Evolutionary conservation across 2,888 invertebrate genomes (phyloP), one percentile per base, ranked within the genome.

Genomic region (Drosophila borborema): DNA sequence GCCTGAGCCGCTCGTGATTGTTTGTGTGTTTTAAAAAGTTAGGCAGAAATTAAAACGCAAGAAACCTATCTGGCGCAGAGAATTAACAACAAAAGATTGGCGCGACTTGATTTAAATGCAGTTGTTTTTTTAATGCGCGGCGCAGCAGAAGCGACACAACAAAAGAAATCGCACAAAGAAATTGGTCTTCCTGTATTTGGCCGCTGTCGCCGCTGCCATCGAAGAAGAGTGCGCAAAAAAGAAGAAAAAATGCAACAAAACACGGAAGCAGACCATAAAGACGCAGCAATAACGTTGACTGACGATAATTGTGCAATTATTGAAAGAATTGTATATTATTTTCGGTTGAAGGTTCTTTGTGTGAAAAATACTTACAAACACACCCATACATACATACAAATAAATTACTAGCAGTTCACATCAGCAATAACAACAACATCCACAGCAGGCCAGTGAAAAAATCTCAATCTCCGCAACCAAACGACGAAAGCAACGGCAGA

Each of bases 161-260:
- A 56, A 64, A 56, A 76, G 61, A 81, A 80, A 75, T 64, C 67
- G 56, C 71, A 78, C 78, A 78, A 78, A 78, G 79, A 74, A 78
- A 74, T 74, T 81, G 71, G 81, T 79, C 85, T 85, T 85, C 87
- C 85, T 76, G 81, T 72, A 76, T 82, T 81, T 81, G 73, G 75
- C 70, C 70, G 68, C 43, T 51, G 75, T 55, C 23, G 73, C 63
- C 56, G 70, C 54, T 59, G 59, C 20, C 54, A 63, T 36, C 45
- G 54, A 73, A 77, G 72, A 75, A 77, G 61, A 82, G 79, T 77
- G 86, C 64, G 68, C 74, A 66, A 59, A 72, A 46, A 59, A 60
- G 40, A 36, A 58, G 28, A 62, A 72, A n/a, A 71, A 83, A 74
- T 74, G 86, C 86, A 74, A 73, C 69, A 73, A 86, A 81, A 81